These are phyloP conservation scores for Amblyjoppa fuscipennis DNA, from an alignment of 2,888 invertebrate genomes.

Conservation along the genomic window DNA sequence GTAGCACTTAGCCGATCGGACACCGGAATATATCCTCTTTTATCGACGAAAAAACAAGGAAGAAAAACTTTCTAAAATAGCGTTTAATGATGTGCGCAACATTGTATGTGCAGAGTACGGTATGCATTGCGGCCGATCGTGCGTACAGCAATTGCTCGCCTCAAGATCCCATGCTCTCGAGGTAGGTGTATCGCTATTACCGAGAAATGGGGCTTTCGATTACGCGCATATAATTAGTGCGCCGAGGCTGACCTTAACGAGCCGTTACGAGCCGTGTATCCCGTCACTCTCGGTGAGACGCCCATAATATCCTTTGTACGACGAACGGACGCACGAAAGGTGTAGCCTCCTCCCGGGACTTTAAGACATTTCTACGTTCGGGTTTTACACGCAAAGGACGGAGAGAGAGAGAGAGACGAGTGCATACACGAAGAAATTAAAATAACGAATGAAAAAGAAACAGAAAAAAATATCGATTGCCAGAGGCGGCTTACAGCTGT, in stretches of 20 bases:
- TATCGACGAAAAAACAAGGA: neutral
- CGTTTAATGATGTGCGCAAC: conserved; percentile 59
- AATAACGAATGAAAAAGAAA: conserved; percentile 19
- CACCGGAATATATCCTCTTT: neutral
- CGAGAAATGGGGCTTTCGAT: conserved; percentile 63
- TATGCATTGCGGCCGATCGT: conserved; percentile 9
- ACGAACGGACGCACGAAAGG: conserved; percentile 42
- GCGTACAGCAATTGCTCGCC: conserved; percentile 7
- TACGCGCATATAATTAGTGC: conserved; percentile 66
- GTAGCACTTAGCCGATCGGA: conserved; percentile 6
- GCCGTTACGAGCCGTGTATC: conserved; percentile 66
- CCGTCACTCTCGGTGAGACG: conserved; percentile 67
- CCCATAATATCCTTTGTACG: conserved; percentile 58
- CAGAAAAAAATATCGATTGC: conserved; percentile 29
- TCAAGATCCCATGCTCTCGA: conserved; percentile 25
- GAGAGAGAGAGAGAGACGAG: conserved; percentile 29
- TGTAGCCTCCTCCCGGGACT: neutral
- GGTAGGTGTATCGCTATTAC: conserved; percentile 31
- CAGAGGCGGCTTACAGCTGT: conserved; percentile 36
- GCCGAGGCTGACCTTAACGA: conserved; percentile 72
- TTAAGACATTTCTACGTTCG: neutral
- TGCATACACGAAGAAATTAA: conserved; percentile 23
- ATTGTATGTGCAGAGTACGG: conserved; percentile 25
- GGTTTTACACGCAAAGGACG: neutral
- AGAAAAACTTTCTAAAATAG: conserved; percentile 60